A percentile compares a stretch with the other conserved stretches of the same genome.
Evolutionary conservation across 2,113 vertebrate species (phyloP).

Genomic region (Cichladusa arquata): DNA sequence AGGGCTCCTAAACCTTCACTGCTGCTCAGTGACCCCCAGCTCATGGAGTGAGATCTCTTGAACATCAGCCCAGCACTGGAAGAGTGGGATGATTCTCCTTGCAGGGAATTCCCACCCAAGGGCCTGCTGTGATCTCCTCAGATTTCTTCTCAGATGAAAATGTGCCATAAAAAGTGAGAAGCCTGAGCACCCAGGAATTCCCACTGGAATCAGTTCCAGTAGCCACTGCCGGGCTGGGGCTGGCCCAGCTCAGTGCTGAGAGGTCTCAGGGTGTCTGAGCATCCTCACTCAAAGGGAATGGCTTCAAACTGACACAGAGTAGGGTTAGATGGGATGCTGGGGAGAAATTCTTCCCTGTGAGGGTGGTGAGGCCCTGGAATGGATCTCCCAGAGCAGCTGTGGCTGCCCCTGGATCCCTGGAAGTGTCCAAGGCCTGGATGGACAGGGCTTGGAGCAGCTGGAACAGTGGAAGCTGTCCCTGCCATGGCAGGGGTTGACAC

Average conservation of each 20-base stretch:
- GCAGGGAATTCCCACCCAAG: not conserved
- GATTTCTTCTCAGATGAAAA: not conserved
- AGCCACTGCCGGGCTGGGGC: not conserved
- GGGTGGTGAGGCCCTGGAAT: not conserved
- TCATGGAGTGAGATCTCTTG: not conserved
- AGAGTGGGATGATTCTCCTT: not conserved
- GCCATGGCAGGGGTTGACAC: not conserved
- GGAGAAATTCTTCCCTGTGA: not conserved
- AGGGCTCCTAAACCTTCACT: not conserved
- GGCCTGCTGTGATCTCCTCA: not conserved
- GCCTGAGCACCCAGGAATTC: not conserved
- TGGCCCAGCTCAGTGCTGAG: not conserved
- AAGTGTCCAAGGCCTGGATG: rapidly evolving
- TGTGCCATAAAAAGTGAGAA: rapidly evolving
- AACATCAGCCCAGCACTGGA: not conserved
- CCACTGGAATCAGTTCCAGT: not conserved
- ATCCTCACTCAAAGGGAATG: not conserved
- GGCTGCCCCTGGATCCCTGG: not conserved
- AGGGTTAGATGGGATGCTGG: not conserved
- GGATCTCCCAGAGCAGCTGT: not conserved
- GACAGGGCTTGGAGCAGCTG: rapidly evolving
- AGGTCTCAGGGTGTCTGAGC: not conserved
- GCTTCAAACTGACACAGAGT: not conserved
- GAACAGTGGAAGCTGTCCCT: not conserved
- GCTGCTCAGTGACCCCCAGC: not conserved